phyloP scores from a whole-genome alignment of 2,888 invertebrate species.

The Creontiades dilutus region DNA sequence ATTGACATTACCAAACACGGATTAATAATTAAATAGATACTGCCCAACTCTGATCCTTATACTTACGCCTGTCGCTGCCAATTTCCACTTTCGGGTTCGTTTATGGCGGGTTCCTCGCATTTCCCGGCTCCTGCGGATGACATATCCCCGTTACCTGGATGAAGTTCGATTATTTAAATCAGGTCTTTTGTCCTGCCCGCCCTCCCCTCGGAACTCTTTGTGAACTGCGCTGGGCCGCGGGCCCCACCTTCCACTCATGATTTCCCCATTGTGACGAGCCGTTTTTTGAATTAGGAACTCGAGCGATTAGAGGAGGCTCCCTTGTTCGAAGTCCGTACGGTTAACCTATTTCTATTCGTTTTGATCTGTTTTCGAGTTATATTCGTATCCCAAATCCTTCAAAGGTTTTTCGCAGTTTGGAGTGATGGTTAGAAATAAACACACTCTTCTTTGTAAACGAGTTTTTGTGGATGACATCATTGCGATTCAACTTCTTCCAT shows the following conservation, averaged over 20 bases:
- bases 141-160: constrained; percentile 34
- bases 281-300: constrained; percentile 11
- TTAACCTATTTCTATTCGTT: not conserved
- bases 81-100: not conserved
- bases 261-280: constrained; percentile 22
- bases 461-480: too few species aligned
- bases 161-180: constrained; percentile 51
- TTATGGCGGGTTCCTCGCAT: not conserved
- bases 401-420: too few species aligned
- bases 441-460: too few species aligned
- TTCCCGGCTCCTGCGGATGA: not conserved
- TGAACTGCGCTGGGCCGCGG: not conserved
- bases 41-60: too few species aligned
- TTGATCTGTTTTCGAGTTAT: not conserved
- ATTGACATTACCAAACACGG: too few species aligned
- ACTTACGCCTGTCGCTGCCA: not conserved
- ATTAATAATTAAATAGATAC: too few species aligned
- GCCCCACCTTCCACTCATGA: constrained; percentile 42
- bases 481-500: too few species aligned
- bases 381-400: not conserved
- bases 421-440: too few species aligned
- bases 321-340: not conserved
- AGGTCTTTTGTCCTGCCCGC: constrained; percentile 28
- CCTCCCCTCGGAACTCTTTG: not conserved
- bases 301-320: not conserved